Evolutionary conservation across 2,113 vertebrate genomes (phyloP), one percentile per base, ranked within the genome.

Genomic region (Arothron firmamentum): DNA sequence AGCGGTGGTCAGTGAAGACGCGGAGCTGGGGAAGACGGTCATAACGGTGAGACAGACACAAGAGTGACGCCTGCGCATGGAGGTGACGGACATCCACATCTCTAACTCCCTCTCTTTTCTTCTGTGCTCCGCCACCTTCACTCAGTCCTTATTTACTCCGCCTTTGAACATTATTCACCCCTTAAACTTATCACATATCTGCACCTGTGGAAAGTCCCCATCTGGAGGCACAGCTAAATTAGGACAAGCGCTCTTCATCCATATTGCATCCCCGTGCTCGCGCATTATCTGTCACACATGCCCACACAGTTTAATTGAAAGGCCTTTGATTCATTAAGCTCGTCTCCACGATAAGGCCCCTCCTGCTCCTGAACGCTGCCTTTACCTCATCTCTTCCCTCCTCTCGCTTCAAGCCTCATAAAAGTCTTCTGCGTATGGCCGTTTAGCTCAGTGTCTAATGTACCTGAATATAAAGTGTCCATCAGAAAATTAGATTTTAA

Each of bases 1-100:
- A 0, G 90, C 96, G 0, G 96, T 99, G 13, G 80, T 99, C 87
- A 90, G 93, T 38, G 97, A 99, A 81, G 96, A 98, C 25, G 87
- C 92, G 0, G 71, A 92, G 23, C 92, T 93, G 3, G 95, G 97
- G 12, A 95, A 93, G 49, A 77, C 92, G 0, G 87, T 98, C 61
- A 77, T 97, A 17, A 89, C 85, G 38, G 97, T 98, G 80, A 0
- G 91, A 56, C 2, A 28, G 25, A 28, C 25, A 28, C 3, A 7
- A 28, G 25, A 28, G 5, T 28, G 25, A 28, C 25, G 6, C 38
- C 0, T 45, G 9, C 9, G 43, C 16, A 13, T 17, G 6, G 11
- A 4, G 14, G 43, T 15, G 43, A 17, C 9, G 43, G 43, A 47
- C 49, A n/a, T 49, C 18, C 9, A 11, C n/a, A 59, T 45, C 62